Evolutionary conservation across 2,797 vertebrate species (phyloP).

Genomic region (Phataginus tetradactyla): DNA sequence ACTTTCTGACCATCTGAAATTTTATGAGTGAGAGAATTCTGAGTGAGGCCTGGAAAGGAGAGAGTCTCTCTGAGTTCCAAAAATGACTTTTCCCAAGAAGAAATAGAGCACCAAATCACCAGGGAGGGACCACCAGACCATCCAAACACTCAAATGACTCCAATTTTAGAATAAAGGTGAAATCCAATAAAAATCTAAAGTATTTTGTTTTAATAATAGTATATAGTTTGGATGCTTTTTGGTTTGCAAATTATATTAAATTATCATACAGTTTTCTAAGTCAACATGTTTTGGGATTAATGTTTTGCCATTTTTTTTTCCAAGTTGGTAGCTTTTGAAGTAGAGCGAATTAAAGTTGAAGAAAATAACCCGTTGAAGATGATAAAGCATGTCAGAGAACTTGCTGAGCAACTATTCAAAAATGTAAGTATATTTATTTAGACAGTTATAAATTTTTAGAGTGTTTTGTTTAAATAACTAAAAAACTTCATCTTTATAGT

Average conservation of each 20-base stretch:
- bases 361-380: slow-evolving; percentile 91
- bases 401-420: slow-evolving; percentile 96
- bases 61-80: not conserved
- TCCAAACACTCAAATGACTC: not conserved
- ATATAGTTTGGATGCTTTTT: slow-evolving; percentile 55
- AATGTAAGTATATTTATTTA: slow-evolving; percentile 89
- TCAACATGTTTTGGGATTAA: slow-evolving; percentile 34
- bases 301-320: slow-evolving; percentile 57
- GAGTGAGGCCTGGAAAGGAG: not conserved
- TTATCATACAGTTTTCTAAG: slow-evolving; percentile 44
- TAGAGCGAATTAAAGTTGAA: slow-evolving; percentile 94
- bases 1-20: slow-evolving; percentile 20
- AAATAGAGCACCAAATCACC: not conserved
- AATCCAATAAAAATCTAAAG: slow-evolving; percentile 36
- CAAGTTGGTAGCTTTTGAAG: slow-evolving; percentile 96
- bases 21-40: slow-evolving; percentile 37
- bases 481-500: slow-evolving; percentile 31
- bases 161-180: slow-evolving; percentile 1
- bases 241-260: slow-evolving; percentile 53
- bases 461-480: slow-evolving; percentile 53
- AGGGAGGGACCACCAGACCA: not conserved
- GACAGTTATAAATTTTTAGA: not conserved
- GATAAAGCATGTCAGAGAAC: slow-evolving; percentile 94
- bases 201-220: slow-evolving; percentile 55
- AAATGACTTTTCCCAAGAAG: slow-evolving; percentile 25